Percentiles rank a stretch among this genome's conserved stretches.
Evolutionary conservation across 1,140 invertebrate genomes (phyloP).

Genomic region (Orius laevigatus): DNA sequence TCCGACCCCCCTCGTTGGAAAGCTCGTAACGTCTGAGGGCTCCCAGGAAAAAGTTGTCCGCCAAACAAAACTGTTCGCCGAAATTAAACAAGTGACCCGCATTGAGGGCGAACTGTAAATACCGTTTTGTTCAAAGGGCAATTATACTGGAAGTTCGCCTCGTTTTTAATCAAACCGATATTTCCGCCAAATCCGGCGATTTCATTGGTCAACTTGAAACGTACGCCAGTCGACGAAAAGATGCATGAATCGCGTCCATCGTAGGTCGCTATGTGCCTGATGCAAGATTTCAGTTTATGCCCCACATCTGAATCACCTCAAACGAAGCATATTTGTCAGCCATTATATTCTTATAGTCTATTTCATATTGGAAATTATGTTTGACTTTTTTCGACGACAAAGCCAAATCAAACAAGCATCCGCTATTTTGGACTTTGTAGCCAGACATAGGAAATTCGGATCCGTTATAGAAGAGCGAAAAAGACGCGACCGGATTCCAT

Average conservation of each 20-base stretch:
- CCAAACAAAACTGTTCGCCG: conserved; percentile 41
- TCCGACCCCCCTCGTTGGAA: conserved; percentile 69
- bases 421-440: conserved; percentile 48
- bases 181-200: conserved; percentile 75
- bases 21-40: conserved; percentile 64
- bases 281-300: conserved; percentile 66
- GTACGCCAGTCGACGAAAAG: conserved; percentile 53
- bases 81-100: conserved; percentile 43
- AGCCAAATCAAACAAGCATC: conserved; percentile 42
- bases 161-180: conserved; percentile 70
- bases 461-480: conserved; percentile 49
- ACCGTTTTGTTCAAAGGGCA: conserved; percentile 43
- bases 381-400: conserved; percentile 31
- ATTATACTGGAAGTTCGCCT: conserved; percentile 62
- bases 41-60: conserved; percentile 73
- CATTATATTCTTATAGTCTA: conserved; percentile 55
- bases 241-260: conserved; percentile 64
- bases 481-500: conserved; percentile 37
- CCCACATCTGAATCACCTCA: conserved; percentile 67
- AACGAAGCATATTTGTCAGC: conserved; percentile 49
- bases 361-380: conserved; percentile 74
- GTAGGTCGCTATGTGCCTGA: conserved; percentile 56
- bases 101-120: conserved; percentile 50
- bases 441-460: conserved; percentile 66
- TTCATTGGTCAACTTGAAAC: conserved; percentile 55